phyloP scores from a whole-genome alignment of 2,888 invertebrate species.

The Philaethria dido region DNA sequence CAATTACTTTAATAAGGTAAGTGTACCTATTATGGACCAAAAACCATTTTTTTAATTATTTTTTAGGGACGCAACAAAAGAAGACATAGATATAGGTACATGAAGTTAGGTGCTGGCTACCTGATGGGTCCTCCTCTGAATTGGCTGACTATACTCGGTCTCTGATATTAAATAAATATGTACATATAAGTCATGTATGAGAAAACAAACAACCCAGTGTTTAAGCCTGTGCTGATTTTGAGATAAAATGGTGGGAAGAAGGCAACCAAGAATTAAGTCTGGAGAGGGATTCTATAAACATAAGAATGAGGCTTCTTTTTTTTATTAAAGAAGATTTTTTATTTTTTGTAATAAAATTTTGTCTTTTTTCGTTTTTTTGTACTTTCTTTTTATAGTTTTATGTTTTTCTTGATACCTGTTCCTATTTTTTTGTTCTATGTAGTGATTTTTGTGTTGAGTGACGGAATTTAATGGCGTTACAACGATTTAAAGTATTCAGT shows the following conservation, averaged over 20 bases:
- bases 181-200: constrained; percentile 91
- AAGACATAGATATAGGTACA: constrained; percentile 94
- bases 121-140: constrained; percentile 97
- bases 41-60: background rate
- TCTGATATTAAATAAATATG: constrained; percentile 91
- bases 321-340: background rate
- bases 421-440: no score
- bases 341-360: background rate
- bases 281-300: constrained; percentile 95
- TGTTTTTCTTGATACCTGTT: background rate
- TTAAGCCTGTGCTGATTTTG: constrained; percentile 84
- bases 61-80: constrained; percentile 86
- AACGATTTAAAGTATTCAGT: no score
- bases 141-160: constrained; percentile 92
- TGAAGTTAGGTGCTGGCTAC: constrained; percentile 95
- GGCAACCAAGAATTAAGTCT: constrained; percentile 90
- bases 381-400: background rate
- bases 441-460: no score
- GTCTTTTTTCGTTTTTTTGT: background rate
- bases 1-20: background rate
- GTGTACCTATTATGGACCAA: background rate
- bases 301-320: constrained; percentile 53
- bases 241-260: constrained; percentile 89
- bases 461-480: no score
- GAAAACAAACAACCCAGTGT: constrained; percentile 78